Conservation (phyloP, 2,113 vertebrate species). For the Ifrita kowaldi region DNA sequence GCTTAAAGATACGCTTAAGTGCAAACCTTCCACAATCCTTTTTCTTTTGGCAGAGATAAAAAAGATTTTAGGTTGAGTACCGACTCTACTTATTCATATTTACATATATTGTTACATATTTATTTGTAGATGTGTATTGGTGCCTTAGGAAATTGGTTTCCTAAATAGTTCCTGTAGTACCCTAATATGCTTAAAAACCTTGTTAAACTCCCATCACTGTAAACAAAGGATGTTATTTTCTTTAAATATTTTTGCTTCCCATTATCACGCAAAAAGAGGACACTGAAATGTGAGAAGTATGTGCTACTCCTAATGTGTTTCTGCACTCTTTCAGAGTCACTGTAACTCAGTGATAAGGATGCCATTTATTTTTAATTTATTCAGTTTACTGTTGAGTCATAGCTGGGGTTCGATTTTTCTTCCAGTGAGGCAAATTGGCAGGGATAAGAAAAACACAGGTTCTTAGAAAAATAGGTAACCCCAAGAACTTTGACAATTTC, state of each 20-base stretch:
- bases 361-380: constrained; percentile 19
- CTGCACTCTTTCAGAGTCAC: not conserved
- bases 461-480: not conserved
- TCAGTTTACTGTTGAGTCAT: not conserved
- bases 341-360: constrained; percentile 2
- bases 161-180: not conserved
- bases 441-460: not conserved
- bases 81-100: not conserved
- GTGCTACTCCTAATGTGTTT: not conserved
- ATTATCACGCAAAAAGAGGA: not conserved
- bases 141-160: not conserved
- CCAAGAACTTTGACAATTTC: not conserved
- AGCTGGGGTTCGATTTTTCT: not conserved
- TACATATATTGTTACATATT: not conserved
- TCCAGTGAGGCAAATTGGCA: not conserved
- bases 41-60: not conserved
- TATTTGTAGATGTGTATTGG: not conserved
- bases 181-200: not conserved
- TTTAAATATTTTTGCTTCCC: not conserved
- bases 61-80: not conserved
- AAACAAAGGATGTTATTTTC: not conserved
- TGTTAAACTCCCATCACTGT: not conserved
- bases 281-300: not conserved
- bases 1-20: not conserved
- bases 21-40: not conserved